Conservation (phyloP, 2,113 vertebrate species). For the Corydoras sp. region DNA sequence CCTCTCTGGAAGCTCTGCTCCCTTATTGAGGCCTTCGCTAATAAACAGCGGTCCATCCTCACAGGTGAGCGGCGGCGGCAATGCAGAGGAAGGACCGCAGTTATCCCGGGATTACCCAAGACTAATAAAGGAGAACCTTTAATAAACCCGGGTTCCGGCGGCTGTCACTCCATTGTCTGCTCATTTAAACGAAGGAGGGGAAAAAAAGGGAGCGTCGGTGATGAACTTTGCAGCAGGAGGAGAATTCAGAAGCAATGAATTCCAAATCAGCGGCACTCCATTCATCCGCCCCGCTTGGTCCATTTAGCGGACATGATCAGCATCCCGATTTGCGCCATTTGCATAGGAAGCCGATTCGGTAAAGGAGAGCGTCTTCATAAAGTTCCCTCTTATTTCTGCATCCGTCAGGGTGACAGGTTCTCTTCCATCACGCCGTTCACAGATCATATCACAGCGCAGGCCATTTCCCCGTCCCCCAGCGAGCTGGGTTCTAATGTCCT, state of each 20-base stretch:
- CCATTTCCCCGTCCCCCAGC: neutral
- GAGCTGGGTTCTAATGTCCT: neutral
- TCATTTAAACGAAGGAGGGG: neutral
- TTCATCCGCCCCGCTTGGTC: conserved; percentile 24
- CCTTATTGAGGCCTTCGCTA: conserved; percentile 24
- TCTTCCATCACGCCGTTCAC: conserved; percentile 12
- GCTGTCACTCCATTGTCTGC: conserved; percentile 20
- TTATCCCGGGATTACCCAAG: conserved; percentile 30
- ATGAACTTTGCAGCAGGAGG: conserved; percentile 17
- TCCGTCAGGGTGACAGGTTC: conserved; percentile 34
- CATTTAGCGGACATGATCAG: conserved; percentile 25
- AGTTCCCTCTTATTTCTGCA: conserved; percentile 23
- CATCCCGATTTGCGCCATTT: conserved; percentile 25
- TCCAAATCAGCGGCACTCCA: conserved; percentile 24
- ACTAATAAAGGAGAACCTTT: conserved; percentile 39
- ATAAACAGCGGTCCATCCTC: conserved; percentile 32
- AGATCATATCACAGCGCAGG: conserved; percentile 15
- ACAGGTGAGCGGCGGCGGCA: conserved; percentile 35
- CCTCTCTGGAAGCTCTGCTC: neutral
- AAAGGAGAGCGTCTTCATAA: conserved; percentile 32
- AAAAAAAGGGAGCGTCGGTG: conserved; percentile 20
- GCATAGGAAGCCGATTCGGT: conserved; percentile 35
- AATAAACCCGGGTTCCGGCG: conserved; percentile 29
- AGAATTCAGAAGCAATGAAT: conserved; percentile 33
- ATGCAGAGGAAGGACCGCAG: conserved; percentile 23